These are phyloP conservation scores for Oryzias javanicus DNA, from an alignment of 2,113 vertebrate genomes.

Conservation along the genomic window DNA sequence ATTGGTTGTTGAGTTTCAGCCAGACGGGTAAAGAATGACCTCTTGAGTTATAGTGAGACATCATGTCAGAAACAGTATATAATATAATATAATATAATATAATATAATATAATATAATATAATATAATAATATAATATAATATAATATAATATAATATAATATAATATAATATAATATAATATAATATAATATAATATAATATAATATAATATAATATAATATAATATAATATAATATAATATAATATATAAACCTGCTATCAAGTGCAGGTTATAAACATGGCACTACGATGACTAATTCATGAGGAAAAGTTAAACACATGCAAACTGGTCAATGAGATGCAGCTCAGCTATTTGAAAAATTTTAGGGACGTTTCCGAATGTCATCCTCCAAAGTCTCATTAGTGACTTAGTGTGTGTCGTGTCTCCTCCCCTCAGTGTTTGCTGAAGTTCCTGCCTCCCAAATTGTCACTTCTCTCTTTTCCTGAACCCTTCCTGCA, in stretches of 20 bases:
- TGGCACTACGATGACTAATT: slow-evolving; percentile 1
- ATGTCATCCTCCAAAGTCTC: slow-evolving; percentile 30
- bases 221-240: neutral
- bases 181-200: neutral
- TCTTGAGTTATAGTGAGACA: neutral
- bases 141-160: neutral
- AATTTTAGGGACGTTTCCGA: slow-evolving; percentile 12
- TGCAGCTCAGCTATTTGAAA: slow-evolving; percentile 22
- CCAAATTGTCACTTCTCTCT: slow-evolving; percentile 31
- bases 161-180: neutral
- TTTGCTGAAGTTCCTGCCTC: slow-evolving; percentile 34
- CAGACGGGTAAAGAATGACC: slow-evolving; percentile 8
- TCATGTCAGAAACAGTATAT: neutral
- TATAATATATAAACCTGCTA: neutral
- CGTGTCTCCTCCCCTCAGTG: slow-evolving; percentile 26
- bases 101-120: neutral
- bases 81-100: neutral
- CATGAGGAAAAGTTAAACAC: slow-evolving; percentile 4
- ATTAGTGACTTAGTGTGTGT: slow-evolving; percentile 44
- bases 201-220: neutral
- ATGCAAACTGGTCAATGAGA: slow-evolving; percentile 4
- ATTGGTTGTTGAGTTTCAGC: neutral
- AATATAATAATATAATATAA: neutral
- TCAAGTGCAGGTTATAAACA: neutral
- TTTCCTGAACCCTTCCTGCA: slow-evolving; percentile 1